A percentile compares a stretch with the other conserved stretches of the same genome.
phyloP scores from a whole-genome alignment of 2,888 invertebrate genomes.

The Oxyteleia sp. region DNA sequence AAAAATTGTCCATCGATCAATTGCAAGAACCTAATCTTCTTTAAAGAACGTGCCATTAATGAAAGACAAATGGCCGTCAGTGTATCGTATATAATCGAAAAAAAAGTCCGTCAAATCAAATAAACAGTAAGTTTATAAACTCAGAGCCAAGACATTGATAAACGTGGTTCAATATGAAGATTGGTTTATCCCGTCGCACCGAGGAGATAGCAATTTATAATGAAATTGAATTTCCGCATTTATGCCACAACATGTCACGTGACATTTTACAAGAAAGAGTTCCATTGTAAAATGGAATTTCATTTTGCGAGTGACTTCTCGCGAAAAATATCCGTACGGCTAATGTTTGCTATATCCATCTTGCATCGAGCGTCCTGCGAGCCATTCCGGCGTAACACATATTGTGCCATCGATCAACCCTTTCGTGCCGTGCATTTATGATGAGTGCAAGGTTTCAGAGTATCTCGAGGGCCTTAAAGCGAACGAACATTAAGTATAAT shows the following conservation, averaged over 20 bases:
- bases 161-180: slow-evolving; percentile 26
- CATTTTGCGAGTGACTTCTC: slow-evolving; percentile 62
- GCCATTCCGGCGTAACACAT: slow-evolving; percentile 58
- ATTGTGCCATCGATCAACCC: slow-evolving; percentile 68
- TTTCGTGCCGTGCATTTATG: slow-evolving; percentile 64
- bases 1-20: no score
- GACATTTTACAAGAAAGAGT: slow-evolving; percentile 46
- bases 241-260: slow-evolving; percentile 36
- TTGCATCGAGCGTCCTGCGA: slow-evolving; percentile 62
- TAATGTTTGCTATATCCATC: slow-evolving; percentile 62
- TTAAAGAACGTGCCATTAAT: background rate
- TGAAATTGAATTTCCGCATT: slow-evolving; percentile 50
- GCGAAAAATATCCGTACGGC: slow-evolving; percentile 62
- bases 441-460: slow-evolving; percentile 44
- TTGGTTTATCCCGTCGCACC: slow-evolving; percentile 16
- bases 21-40: background rate
- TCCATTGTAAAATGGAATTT: slow-evolving; percentile 57
- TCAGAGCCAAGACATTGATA: slow-evolving; percentile 24
- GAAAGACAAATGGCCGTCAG: background rate
- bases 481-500: slow-evolving; percentile 60
- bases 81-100: background rate
- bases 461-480: slow-evolving; percentile 55
- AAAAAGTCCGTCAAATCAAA: slow-evolving; percentile 1
- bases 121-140: slow-evolving; percentile 13
- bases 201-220: slow-evolving; percentile 24